A percentile compares a stretch with the other conserved stretches of the same genome.
These are phyloP conservation scores for Harmothoe impar DNA, from an alignment of 2,888 invertebrate species.

Conservation along the genomic window DNA sequence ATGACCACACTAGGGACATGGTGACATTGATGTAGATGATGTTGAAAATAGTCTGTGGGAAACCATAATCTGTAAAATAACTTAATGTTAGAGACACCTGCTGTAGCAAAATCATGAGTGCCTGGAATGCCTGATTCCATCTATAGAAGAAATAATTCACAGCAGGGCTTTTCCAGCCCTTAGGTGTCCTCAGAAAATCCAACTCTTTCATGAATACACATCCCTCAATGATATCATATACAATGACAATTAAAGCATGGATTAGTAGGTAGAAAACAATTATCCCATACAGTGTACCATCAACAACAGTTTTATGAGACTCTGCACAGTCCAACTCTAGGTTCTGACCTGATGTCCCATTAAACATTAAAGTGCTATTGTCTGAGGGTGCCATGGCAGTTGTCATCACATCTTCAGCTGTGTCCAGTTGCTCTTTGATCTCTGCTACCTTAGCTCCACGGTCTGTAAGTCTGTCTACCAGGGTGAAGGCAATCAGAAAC, in stretches of 20 bases:
- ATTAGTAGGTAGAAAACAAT: conserved; percentile 12
- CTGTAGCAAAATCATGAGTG: background rate
- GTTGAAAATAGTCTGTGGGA: background rate
- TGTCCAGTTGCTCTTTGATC: background rate
- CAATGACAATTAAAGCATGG: background rate
- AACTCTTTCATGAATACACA: background rate
- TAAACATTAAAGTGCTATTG: background rate
- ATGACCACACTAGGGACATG: conserved; percentile 24
- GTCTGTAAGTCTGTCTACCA: background rate
- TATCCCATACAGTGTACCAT: background rate
- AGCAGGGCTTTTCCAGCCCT: background rate
- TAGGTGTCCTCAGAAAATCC: background rate
- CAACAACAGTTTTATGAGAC: background rate
- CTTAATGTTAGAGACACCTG: background rate
- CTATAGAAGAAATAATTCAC: conserved; percentile 27
- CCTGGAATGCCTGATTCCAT: background rate
- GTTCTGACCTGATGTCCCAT: background rate
- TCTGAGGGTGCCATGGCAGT: no score
- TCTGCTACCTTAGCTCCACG: background rate
- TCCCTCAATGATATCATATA: background rate
- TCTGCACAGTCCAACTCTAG: background rate
- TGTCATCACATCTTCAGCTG: no score
- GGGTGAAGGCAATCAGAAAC: background rate
- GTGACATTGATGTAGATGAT: background rate
- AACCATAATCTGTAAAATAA: background rate